Percentiles rank a stretch among this genome's conserved stretches.
Evolutionary conservation across 2,113 vertebrate genomes (phyloP).

Genomic region (Gallinago media): DNA sequence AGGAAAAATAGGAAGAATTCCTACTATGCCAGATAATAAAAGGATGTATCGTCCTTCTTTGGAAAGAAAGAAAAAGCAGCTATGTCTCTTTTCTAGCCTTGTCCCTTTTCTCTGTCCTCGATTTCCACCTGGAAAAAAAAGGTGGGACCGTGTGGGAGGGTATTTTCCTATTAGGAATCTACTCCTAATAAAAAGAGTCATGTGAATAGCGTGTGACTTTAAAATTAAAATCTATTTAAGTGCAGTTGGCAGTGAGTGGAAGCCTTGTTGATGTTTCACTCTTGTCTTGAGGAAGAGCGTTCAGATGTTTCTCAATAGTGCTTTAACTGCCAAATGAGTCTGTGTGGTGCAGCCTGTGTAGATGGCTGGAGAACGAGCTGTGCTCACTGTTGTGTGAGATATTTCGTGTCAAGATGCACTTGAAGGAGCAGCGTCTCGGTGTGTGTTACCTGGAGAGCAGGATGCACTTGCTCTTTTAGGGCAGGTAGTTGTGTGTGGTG

Average conservation of each 20-base stretch:
- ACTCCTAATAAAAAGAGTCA: neutral
- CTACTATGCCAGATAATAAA: neutral
- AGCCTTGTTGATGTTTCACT: neutral
- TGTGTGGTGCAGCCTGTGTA: rapidly evolving
- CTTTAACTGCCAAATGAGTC: neutral
- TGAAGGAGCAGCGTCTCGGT: neutral
- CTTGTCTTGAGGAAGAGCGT: neutral
- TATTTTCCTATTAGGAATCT: neutral
- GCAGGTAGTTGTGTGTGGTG: neutral
- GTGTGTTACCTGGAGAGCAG: neutral
- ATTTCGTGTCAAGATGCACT: neutral
- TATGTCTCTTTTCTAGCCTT: neutral
- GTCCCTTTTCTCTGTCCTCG: neutral
- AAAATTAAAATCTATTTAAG: neutral
- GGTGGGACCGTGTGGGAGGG: neutral
- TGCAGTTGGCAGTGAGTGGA: neutral
- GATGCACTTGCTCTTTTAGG: neutral
- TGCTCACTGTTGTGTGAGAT: rapidly evolving
- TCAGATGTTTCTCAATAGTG: neutral
- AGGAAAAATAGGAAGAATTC: neutral
- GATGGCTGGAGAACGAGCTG: rapidly evolving
- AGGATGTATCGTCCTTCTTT: neutral
- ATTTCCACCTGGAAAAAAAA: neutral
- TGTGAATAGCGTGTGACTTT: neutral
- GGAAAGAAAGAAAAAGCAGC: neutral